Base-by-base conservation (phyloP, 2,113 vertebrate species). In the Hylia prasina region DNA sequence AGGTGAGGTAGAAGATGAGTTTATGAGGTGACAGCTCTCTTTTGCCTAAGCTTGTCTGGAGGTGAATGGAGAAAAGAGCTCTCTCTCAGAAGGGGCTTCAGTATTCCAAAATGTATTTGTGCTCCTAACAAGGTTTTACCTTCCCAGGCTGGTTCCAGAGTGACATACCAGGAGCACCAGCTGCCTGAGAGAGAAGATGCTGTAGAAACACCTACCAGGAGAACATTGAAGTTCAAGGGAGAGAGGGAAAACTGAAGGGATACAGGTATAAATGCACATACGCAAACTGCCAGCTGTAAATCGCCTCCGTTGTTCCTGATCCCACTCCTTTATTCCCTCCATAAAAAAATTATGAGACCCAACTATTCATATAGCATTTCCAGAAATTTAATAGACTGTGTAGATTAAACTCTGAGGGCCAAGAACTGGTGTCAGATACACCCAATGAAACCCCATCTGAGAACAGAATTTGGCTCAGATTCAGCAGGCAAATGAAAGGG, bases 261-360 rank as follows among this genome's bases (percentile, higher is more conserved):
- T 33, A 78, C 7, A 71, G 33, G 17, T 54, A 78, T 14, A 82
- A 82, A 83, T 25, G 42, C 0, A 0, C 28, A 45, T 56, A 66
- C 1, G 0, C 25, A 48, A 25, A 23, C 44, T 92, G 76, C 69
- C 77, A 70, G 45, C 54, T 3, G 7, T 82, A 89, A 94, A 96
- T 54, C 73, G 61, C 12, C 70, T 92, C 77, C 65, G 39, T 64
- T 90, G 87, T 88, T 91, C 83, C 69, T 50, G 86, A 94, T 89
- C 64, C 80, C 45, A 50, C 53, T 93, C 56, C 37, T 97, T 96
- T 95, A 81, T 96, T 96, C 92, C 89, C 68, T 65, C 77, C 57
- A 90, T 93, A 97, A 97, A 96, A 85, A 87, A 91, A 95, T 95
- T 96, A 96, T 90, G 76, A 94, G 93, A 93, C 76, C 42, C 58